Conservation (phyloP, 2,113 vertebrate species). For the Chauna torquata region DNA sequence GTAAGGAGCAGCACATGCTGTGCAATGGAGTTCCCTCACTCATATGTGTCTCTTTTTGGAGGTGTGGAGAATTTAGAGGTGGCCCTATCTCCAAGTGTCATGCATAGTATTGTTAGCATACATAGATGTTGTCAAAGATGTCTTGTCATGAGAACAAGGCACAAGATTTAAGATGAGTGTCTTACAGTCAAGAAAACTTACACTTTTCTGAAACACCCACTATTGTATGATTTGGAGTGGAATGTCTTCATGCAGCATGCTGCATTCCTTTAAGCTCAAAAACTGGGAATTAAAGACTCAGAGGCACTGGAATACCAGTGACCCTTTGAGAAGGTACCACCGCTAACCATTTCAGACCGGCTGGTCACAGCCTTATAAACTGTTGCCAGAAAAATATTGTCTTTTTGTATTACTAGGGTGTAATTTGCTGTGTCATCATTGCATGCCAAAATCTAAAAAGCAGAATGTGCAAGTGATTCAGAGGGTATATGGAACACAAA, state of each 20-base stretch:
- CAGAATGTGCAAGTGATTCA: slow-evolving; percentile 33
- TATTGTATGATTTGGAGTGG: background rate
- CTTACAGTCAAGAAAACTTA: background rate
- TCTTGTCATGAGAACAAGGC: background rate
- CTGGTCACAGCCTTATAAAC: background rate
- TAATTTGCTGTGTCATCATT: slow-evolving; percentile 43
- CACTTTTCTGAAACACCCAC: background rate
- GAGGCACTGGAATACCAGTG: background rate
- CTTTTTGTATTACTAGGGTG: background rate
- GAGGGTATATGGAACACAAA: background rate
- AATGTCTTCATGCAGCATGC: background rate
- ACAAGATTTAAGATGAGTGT: no score
- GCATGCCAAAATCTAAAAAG: background rate
- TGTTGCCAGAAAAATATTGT: slow-evolving; percentile 36
- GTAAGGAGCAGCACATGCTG: slow-evolving; percentile 13
- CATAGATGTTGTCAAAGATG: background rate
- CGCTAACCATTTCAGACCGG: background rate
- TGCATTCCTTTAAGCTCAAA: background rate
- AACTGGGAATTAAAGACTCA: background rate
- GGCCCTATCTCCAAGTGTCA: background rate
- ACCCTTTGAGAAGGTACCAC: background rate
- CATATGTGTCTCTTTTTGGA: background rate
- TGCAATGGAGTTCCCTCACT: slow-evolving; percentile 13
- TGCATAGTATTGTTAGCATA: background rate
- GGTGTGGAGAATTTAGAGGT: background rate